Evolutionary conservation across 2,113 vertebrate species (phyloP), one percentile per base, ranked within the genome.

Genomic region (Hippocampus zosterae): DNA sequence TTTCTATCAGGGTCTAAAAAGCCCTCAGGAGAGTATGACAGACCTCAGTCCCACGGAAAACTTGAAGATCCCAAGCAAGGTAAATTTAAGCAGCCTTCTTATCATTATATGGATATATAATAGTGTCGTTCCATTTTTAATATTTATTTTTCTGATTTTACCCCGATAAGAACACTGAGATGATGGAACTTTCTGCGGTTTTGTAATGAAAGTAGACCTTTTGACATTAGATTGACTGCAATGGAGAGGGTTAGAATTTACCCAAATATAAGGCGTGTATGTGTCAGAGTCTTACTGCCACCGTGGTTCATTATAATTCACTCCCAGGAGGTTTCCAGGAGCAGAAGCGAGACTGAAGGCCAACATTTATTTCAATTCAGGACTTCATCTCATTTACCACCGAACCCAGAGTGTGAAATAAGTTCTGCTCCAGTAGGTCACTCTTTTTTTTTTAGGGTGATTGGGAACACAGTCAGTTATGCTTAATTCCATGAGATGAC

Each of bases 11-110:
- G 96, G 97, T 87, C 92, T 96, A 72, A 96, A 94, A 89, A 99
- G 96, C 87, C 96, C 97, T 65, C 96, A 95, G 18, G 96, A 98
- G 78, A 96, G 91, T 78, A 90, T 95, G 90, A 87, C 94, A 67
- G 96, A 99, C 83, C 91, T 98, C n/a, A 95, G 96, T 84, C 95
- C 95, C 42, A 86, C 97, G 81, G 96, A 99, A 84, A 96, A 89
- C 88, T 90, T 97, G 68, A 92, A 95, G 83, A 94, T 95, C 82
- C 95, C 95, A 3, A 94, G 91, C 81, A 97, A 98, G 96, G 96
- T 98, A 93, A 76, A 1, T 18, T 18, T 19, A 29, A 18, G 2
- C 21, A 19, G 50, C n/a, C 50, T 52, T 55, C 9, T 33, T 60
- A 15, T 9, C 27, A 60, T 8, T 2, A 33, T 23, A 11, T 55